phyloP scores from a whole-genome alignment of 1,140 invertebrate genomes.

The Nylanderia fulva region DNA sequence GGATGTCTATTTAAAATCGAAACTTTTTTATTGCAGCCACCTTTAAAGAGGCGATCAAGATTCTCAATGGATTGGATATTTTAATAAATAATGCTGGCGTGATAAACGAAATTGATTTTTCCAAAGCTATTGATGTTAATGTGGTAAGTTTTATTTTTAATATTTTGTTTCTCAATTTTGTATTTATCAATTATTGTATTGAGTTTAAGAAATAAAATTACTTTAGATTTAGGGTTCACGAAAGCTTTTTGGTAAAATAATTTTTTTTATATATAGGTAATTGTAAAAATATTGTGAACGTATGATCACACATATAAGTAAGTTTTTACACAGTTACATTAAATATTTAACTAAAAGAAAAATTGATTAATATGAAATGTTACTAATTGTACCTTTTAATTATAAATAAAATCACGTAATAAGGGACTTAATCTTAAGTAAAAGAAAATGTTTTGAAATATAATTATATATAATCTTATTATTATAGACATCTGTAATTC shows the following conservation, averaged over 20 bases:
- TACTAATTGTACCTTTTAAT: neutral
- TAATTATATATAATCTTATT: slow-evolving; percentile 28
- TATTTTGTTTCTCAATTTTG: slow-evolving; percentile 7
- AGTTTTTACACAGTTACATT: neutral
- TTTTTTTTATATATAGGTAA: neutral
- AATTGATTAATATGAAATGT: neutral
- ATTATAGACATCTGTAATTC: slow-evolving; percentile 82
- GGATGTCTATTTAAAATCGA: neutral
- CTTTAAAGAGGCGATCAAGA: slow-evolving; percentile 76
- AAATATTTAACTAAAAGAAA: neutral
- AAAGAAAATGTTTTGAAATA: neutral
- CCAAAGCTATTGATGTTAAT: slow-evolving; percentile 83
- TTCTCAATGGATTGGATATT: slow-evolving; percentile 82
- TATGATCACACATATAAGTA: too few relatives aligned
- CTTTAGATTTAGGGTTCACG: neutral
- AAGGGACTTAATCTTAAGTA: neutral
- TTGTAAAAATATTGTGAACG: neutral
- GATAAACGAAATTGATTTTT: slow-evolving; percentile 82
- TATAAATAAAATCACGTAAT: neutral
- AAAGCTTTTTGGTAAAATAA: neutral
- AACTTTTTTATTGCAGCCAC: slow-evolving; percentile 49
- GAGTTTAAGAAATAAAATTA: neutral
- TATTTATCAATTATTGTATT: neutral
- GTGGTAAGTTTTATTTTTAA: slow-evolving; percentile 76
- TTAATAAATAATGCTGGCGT: slow-evolving; percentile 85